phyloP scores from a whole-genome alignment of 2,797 vertebrate genomes.

The Myripristis jacobus region DNA sequence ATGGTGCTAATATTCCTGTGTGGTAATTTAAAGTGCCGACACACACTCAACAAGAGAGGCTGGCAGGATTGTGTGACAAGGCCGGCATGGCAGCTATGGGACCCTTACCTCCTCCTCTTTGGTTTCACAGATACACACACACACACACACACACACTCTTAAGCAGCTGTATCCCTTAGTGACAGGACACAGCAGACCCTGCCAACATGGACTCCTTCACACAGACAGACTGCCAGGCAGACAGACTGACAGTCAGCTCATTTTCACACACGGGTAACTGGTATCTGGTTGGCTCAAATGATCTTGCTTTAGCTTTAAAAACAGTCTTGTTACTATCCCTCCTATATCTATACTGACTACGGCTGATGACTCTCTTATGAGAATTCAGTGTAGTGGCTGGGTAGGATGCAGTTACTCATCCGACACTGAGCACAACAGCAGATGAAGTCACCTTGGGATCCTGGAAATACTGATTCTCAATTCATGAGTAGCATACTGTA shows the following conservation, averaged over 20 bases:
- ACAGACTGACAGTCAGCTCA: constrained; percentile 27
- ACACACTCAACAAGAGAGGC: constrained; percentile 11
- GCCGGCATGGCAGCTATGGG: constrained; percentile 57
- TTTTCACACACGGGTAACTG: constrained; percentile 38
- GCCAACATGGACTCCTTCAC: constrained; percentile 15
- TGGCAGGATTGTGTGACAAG: constrained; percentile 48
- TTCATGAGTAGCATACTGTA: no score
- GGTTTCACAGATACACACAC: constrained; percentile 54
- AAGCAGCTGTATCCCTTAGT: constrained; percentile 49
- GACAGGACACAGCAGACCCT: constrained; percentile 48
- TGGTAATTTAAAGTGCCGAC: not conserved
- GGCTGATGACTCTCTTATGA: not conserved
- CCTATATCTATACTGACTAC: constrained; percentile 33
- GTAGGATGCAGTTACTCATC: no score
- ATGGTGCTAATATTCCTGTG: constrained; percentile 36
- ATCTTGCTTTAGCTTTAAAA: constrained; percentile 39
- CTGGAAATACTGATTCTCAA: no score
- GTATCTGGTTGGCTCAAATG: constrained; percentile 25
- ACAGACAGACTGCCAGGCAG: constrained; percentile 35
- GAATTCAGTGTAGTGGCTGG: constrained; percentile 1
- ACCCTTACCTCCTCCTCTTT: constrained; percentile 65
- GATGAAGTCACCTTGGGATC: constrained; percentile 10
- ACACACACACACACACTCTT: constrained; percentile 48
- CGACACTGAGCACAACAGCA: not conserved
- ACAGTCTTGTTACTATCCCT: constrained; percentile 31